Evolutionary conservation across 1,140 invertebrate species (phyloP), one percentile per base, ranked within the genome.

Genomic region (Lysiphlebus fabarum): DNA sequence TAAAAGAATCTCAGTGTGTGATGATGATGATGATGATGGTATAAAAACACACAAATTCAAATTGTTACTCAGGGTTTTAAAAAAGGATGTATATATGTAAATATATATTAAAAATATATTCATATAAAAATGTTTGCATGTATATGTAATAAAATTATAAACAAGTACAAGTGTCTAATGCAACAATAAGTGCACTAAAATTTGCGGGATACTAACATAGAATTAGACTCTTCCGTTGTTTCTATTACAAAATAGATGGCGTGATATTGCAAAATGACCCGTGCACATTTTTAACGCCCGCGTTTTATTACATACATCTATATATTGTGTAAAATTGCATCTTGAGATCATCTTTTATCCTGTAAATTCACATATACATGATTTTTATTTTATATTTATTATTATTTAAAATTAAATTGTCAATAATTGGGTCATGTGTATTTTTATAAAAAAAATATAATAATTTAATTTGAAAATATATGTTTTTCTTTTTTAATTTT

Each of bases 211-310:
- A 43, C 41, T 49, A 41, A 73, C 69, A 71, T 72, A 68, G 70
- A 79, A 79, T 79, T 79, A 75, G 76, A 74, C 67, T 77, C 76
- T 78, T 78, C 77, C 77, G 77, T 79, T 78, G 77, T 78, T 79
- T 78, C 77, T 79, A 79, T 79, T 79, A 79, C 74, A 78, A 79
- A 79, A 79, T 79, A 78, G 75, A 77, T 66, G 71, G 67, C 69
- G 61, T 69, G 73, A 76, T 74, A 77, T 75, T 71, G 65, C 68
- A 62, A 75, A 67, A 64, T 56, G 54, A 65, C 66, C 62, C 47
- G 56, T 53, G 44, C 47, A 53, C 45, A 6, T 47, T 56, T 40
- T 38, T 45, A 49, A 7, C 56, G 45, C 53, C 56, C 47, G 56
- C 49, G 50, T 36, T 41, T 56, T 55, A 60, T 63, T 26, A 26